These are phyloP conservation scores for Lagopus leucura DNA, from an alignment of 2,113 vertebrate genomes.

Conservation along the genomic window DNA sequence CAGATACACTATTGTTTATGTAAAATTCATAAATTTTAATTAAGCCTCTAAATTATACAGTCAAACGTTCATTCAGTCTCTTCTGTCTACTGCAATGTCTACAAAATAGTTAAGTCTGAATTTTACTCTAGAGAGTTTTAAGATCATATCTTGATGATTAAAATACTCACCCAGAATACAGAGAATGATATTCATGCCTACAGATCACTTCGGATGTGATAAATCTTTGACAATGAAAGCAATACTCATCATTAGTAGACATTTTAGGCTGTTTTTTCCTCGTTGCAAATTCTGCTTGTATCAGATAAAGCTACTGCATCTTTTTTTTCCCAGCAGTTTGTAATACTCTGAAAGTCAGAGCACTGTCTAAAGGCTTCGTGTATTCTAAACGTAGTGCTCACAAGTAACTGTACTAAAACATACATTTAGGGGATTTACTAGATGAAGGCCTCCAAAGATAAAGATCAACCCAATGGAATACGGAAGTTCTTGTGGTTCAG, in stretches of 20 bases:
- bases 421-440: not conserved
- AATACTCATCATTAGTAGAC: conserved; percentile 8
- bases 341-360: not conserved
- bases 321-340: not conserved
- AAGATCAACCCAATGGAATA: not conserved
- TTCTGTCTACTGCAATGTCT: not conserved
- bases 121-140: not conserved
- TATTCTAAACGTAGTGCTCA: not conserved
- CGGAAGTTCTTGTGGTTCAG: not conserved
- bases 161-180: not conserved
- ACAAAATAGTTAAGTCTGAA: not conserved
- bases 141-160: conserved; percentile 14
- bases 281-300: not conserved
- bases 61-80: not conserved
- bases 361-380: not conserved
- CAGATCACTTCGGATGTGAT: not conserved
- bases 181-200: not conserved
- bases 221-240: conserved; percentile 1
- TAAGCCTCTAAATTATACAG: not conserved
- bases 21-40: not conserved
- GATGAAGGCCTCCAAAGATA: not conserved
- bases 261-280: not conserved
- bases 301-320: not conserved
- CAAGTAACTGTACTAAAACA: not conserved
- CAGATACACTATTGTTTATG: not conserved